phyloP scores from a whole-genome alignment of 2,888 invertebrate species.

The Megalurothrips usitatus region DNA sequence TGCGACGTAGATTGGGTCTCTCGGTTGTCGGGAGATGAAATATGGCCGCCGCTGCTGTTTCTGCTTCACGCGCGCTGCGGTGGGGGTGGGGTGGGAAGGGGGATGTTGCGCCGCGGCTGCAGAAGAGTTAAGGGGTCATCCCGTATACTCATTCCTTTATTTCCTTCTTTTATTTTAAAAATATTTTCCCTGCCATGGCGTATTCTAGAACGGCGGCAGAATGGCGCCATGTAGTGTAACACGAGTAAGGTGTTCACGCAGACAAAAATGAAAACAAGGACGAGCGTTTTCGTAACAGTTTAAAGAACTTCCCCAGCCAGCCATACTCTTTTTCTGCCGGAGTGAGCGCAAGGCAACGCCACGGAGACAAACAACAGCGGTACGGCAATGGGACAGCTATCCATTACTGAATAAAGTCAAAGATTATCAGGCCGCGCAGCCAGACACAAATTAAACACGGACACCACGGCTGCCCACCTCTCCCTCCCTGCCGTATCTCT shows the following conservation, averaged over 20 bases:
- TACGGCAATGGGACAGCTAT: background rate
- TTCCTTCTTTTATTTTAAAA: too few relatives aligned
- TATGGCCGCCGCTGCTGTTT: slow-evolving; percentile 20
- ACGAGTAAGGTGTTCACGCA: too few relatives aligned
- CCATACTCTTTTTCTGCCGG: background rate
- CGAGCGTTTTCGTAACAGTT: too few relatives aligned
- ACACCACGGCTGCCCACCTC: too few relatives aligned
- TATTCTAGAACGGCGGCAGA: background rate
- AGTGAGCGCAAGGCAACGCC: too few relatives aligned
- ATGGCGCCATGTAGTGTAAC: too few relatives aligned
- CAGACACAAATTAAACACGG: background rate
- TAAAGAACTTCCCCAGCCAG: too few relatives aligned
- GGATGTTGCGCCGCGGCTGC: background rate
- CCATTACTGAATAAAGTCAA: background rate
- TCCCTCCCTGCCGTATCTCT: too few relatives aligned
- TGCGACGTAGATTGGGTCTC: slow-evolving; percentile 23
- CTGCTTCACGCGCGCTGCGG: background rate
- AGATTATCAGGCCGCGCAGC: background rate
- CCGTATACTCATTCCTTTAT: too few relatives aligned
- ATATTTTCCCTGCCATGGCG: background rate
- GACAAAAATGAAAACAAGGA: too few relatives aligned
- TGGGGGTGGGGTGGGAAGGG: background rate
- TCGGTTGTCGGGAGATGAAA: slow-evolving; percentile 2
- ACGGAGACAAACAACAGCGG: background rate
- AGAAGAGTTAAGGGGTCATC: too few relatives aligned